A percentile compares a stretch with the other conserved stretches of the same genome.
phyloP scores from a whole-genome alignment of 2,797 vertebrate species.

The Sylvilagus floridanus region DNA sequence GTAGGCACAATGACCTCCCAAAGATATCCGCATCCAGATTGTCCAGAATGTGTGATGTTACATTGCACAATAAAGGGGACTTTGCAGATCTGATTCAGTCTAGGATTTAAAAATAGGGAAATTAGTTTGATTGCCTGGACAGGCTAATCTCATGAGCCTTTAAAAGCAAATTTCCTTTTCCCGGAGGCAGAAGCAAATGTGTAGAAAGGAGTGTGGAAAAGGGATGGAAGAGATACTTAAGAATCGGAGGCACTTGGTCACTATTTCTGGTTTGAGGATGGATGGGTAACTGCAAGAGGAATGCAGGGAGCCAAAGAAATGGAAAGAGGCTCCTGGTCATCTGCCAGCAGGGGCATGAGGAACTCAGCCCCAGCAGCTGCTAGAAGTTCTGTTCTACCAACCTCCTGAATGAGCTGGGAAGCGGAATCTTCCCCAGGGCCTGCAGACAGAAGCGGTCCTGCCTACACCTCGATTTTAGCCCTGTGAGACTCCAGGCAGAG shows the following conservation, averaged over 20 bases:
- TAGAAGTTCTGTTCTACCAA: too few relatives aligned
- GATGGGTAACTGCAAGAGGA: too few relatives aligned
- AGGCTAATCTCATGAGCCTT: background rate
- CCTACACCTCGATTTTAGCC: background rate
- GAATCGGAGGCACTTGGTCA: rapidly evolving
- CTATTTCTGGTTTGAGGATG: background rate
- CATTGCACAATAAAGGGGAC: background rate
- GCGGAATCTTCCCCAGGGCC: background rate
- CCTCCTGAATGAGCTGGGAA: background rate
- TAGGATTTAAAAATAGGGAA: background rate
- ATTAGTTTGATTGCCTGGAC: background rate
- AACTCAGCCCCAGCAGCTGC: rapidly evolving
- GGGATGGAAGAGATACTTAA: rapidly evolving
- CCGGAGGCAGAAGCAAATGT: background rate
- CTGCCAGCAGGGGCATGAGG: rapidly evolving
- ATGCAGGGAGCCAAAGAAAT: too few relatives aligned
- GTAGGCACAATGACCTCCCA: background rate
- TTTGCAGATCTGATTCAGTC: background rate
- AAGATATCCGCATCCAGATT: background rate
- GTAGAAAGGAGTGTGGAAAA: background rate
- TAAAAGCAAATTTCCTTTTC: background rate
- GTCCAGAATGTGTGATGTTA: background rate
- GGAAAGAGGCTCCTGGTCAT: rapidly evolving
- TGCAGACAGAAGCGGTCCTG: background rate
- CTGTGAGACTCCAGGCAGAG: background rate